Evolutionary conservation across 2,888 invertebrate genomes (phyloP).

Genomic region (Poecilus cupreus): DNA sequence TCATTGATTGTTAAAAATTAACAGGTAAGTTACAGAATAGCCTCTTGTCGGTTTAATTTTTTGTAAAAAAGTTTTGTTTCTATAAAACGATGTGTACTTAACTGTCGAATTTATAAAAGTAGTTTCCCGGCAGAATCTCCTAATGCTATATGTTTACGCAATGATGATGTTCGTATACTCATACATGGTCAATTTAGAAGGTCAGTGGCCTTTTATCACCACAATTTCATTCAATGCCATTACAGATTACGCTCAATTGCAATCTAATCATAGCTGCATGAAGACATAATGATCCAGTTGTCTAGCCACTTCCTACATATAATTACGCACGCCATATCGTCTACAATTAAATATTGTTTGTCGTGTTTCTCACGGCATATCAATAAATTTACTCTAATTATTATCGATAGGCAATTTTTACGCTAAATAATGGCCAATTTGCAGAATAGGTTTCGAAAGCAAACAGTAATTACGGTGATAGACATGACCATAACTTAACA

Average conservation of each 20-base stretch:
- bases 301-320: constrained; percentile 39
- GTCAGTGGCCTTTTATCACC: constrained; percentile 44
- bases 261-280: constrained; percentile 48
- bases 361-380: constrained; percentile 24
- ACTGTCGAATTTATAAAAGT: too few species aligned
- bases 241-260: constrained; percentile 47
- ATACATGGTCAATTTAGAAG: constrained; percentile 33
- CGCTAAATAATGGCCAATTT: not conserved
- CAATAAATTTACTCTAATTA: constrained; percentile 14
- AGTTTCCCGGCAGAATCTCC: too few species aligned
- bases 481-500: too few species aligned
- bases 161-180: not conserved
- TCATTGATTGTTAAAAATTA: too few species aligned
- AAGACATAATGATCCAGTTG: constrained; percentile 51
- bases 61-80: too few species aligned
- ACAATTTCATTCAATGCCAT: constrained; percentile 49
- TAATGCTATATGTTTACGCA: not conserved
- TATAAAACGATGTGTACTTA: too few species aligned
- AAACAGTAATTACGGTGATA: too few species aligned
- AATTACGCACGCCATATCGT: constrained; percentile 13
- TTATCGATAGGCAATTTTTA: not conserved
- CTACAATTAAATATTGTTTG: constrained; percentile 34
- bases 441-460: not conserved
- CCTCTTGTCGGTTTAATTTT: too few species aligned
- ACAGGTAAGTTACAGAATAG: too few species aligned